Percentiles rank a stretch among this genome's conserved stretches.
phyloP scores from a whole-genome alignment of 2,113 vertebrate species.

The Struthio camelus region DNA sequence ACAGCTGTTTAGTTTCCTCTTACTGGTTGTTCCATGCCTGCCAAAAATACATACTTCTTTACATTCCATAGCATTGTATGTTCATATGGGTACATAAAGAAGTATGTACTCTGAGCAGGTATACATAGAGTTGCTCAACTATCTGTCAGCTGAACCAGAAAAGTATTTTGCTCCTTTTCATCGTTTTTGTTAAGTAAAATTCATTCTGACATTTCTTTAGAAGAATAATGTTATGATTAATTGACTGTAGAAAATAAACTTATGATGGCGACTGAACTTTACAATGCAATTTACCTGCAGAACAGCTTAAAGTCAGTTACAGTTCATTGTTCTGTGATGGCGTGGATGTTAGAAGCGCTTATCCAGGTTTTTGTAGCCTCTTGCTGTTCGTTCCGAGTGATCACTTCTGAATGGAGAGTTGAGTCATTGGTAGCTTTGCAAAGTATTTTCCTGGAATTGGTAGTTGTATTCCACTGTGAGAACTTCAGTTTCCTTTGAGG shows the following conservation, averaged over 20 bases:
- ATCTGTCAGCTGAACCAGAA: conserved; percentile 47
- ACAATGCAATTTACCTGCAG: conserved; percentile 68
- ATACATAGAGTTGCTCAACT: conserved; percentile 55
- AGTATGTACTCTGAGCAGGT: conserved; percentile 98
- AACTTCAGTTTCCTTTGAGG: conserved; percentile 7
- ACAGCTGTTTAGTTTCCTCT: conserved; percentile 66
- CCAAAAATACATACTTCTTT: conserved; percentile 99
- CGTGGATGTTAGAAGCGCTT: conserved; percentile 30
- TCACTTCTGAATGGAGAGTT: not conserved
- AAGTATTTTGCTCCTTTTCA: conserved; percentile 36
- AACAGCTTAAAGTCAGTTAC: conserved; percentile 20
- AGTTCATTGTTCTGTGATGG: conserved; percentile 46
- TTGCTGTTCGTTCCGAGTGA: conserved; percentile 17
- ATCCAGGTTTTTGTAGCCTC: conserved; percentile 35
- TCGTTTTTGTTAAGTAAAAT: conserved; percentile 19
- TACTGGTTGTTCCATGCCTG: conserved; percentile 81
- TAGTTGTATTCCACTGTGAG: conserved; percentile 41
- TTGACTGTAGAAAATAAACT: conserved; percentile 18
- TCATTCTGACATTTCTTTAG: conserved; percentile 12
- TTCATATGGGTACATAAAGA: conserved; percentile 99
- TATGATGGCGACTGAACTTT: conserved; percentile 7
- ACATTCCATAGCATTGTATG: conserved; percentile 99
- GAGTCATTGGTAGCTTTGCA: conserved; percentile 9
- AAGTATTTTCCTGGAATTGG: not conserved
- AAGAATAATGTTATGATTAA: not conserved